Base-by-base conservation (phyloP, 2,888 invertebrate genomes). In the Rotaria magnacalcarata region DNA sequence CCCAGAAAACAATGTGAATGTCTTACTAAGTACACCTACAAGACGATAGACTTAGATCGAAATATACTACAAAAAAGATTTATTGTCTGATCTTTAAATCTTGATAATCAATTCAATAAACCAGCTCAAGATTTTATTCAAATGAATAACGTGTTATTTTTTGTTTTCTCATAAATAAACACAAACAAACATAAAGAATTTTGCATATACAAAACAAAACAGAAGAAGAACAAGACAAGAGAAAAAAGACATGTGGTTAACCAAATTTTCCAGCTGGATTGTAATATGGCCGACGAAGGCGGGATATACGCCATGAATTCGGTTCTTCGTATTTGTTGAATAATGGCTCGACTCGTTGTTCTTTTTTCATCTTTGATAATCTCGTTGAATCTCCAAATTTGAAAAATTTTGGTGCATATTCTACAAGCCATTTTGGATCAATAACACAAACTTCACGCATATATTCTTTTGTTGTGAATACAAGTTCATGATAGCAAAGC, bases 241-340 rank as follows among this genome's bases (percentile, higher is more conserved):
- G 8, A n/a, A 27, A 41, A 34, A 5, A 58, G 21, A 58, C 2
- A n/a, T 0, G 24, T 60, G 1, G 0, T 67, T 67, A 67, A 67
- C 67, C 67, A 41, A 67, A 67, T 67, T 87, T 87, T 47, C 87
- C 87, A 67, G 87, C 87, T 34, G 87, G 87, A 84, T 87, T 87
- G 75, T 87, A 87, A n/a, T 34, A 34, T 34, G 34, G 87, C 56
- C 84, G 84, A 52, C 85, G 84, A 19, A 87, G 74, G 43, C 92
- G 89, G 0, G 98, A 98, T 92, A 99, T 98, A 91, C 99, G 94
- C 99, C 99, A 99, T 0, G 97, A 95, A 91, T 99, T 99, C 0
- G 97, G 96, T 91, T 99, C 98, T 91, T 99, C 98, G 90, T 97
- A 99, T 92, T 99, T 99, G 91, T 99, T 99, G 91, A 96, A 96